Evolutionary conservation across 2,797 vertebrate genomes (phyloP).

Genomic region (Propithecus perrieri): DNA sequence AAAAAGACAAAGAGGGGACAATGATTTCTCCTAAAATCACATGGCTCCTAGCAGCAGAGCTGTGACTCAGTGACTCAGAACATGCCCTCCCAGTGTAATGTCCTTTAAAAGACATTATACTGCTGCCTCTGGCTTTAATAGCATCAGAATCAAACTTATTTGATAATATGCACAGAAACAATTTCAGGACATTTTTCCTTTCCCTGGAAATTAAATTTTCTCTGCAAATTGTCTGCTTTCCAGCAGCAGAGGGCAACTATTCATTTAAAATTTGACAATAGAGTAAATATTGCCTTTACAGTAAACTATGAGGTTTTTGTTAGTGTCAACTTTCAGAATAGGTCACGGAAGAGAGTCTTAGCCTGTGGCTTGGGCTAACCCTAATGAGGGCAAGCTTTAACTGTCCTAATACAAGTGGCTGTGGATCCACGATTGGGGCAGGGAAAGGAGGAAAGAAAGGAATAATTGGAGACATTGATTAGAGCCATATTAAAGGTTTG

Average conservation of each 20-base stretch:
- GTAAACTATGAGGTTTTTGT: neutral
- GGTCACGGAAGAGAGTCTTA: neutral
- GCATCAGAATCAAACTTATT: neutral
- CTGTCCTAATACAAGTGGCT: neutral
- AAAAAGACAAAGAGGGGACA: neutral
- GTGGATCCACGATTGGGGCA: neutral
- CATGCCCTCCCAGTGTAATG: neutral
- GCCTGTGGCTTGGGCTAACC: neutral
- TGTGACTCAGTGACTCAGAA: neutral
- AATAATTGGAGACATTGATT: neutral
- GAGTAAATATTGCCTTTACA: neutral
- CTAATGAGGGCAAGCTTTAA: neutral
- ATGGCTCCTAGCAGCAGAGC: neutral
- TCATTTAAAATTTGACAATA: neutral
- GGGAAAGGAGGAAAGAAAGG: neutral
- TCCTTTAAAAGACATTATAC: neutral
- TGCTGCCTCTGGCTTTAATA: neutral
- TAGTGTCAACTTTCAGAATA: neutral
- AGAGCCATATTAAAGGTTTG: neutral
- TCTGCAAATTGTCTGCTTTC: neutral
- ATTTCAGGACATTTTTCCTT: neutral
- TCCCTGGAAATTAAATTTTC: slow-evolving; percentile 3
- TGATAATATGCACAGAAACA: neutral
- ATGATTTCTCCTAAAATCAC: neutral
- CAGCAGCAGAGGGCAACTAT: neutral